Base-by-base conservation (phyloP, 2,888 invertebrate species). In the Hypselothyrea guttata region DNA sequence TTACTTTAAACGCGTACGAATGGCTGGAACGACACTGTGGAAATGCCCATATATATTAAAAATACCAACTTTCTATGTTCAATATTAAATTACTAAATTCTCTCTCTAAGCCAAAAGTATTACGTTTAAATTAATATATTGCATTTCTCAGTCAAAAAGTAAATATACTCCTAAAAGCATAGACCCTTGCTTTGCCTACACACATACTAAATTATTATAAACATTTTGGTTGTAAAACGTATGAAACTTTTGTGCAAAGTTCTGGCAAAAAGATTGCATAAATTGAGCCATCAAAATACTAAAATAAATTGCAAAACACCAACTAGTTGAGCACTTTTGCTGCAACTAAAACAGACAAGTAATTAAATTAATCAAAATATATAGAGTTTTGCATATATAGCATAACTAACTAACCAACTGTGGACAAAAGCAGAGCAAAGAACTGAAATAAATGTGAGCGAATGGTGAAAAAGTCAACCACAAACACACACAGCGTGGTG, bases 301-400 rank as follows among this genome's bases (percentile, higher is more conserved):
- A 27, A 41, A 41, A 22, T 22, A 22, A 22, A 51, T 22, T 31
- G 27, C 34, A 22, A 28, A 8, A 18, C 34, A 44, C 8, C 28
- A 51, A 15, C 42, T 12, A 45, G 49, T 67, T 35, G 31, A 42
- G 54, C 34, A 54, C 13, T 33, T 18, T 22, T 37, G 38, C 9
- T 12, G 35, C n/a, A 15, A 13, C 13, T 22, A 22, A 22, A 16
- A 30, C 42, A 42, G 37, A 55, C 60, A 60, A 64, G 60, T 71
- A 64, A 72, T 71, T 71, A 71, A 81, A 77, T 77, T 77, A 77
- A 77, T 74, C 81, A 77, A 81, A 77, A 63, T 74, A 59, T 61
- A 65, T 68, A n/a, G n/a, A n/a, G n/a, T 62, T 74, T 62, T 74
- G 65, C 71, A 65, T 59, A 74, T 59, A 74, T 69, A 64, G 28